Evolutionary conservation across 2,888 invertebrate genomes (phyloP), one percentile per base, ranked within the genome.

Genomic region (Agrochola macilenta): DNA sequence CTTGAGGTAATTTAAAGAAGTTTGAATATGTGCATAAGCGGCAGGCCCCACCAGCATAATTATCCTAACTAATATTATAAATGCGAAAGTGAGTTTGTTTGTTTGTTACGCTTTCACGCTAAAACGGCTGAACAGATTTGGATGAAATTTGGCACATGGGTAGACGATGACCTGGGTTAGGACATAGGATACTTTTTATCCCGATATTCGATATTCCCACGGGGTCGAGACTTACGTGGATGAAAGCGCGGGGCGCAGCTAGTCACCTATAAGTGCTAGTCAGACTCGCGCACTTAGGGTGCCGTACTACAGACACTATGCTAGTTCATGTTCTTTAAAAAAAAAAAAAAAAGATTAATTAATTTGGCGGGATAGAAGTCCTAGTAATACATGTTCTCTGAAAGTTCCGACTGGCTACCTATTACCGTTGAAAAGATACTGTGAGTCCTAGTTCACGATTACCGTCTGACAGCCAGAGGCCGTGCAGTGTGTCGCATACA

Each of bases 1-100:
- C 89, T 93, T 98, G 82, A 98, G 98, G 97, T 97, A 89, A 68
- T 54, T 65, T 68, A 26, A 2, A 17, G 52, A 52, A 52, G 9
- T 52, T 52, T 43, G 4, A 3, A 69, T 14, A 23, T 26, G 20
- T 26, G 3, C 11, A 1, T 17, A n/a, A 8, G 5, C 12, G 43
- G 63, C 12, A 35, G 20, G 11, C n/a, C 64, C 43, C 43, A n/a
- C n/a, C n/a, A 3, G 4, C 14, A 14, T 46, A 12, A 35, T 35
- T 35, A 35, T 43, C 43, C 43, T 43, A 43, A 43, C 43, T 43
- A 9, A 43, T 43, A 9, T 43, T 43, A 43, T 43, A 43, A 43
- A 43, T 43, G 9, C 43, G 43, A 43, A 11, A 43, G 2, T 43
- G 43, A 43, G 43, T 43, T 43, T 9, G 43, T 43, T 43, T 43